Evolutionary conservation across 2,888 invertebrate species (phyloP).

Genomic region (Drosophila mayaguana): DNA sequence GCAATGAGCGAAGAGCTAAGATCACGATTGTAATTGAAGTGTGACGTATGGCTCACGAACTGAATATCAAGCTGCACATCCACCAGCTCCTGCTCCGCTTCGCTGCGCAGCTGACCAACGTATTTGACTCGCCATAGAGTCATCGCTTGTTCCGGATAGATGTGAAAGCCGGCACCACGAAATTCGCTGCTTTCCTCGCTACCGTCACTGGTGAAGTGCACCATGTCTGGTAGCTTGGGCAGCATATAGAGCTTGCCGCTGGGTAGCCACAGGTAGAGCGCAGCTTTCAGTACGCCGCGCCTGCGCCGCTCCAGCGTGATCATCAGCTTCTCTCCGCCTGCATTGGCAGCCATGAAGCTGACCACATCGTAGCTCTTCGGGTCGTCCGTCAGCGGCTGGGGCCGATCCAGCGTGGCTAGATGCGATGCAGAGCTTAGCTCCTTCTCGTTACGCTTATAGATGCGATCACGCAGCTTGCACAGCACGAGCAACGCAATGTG

Average conservation of each 20-base stretch:
- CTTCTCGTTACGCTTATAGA: slow-evolving; percentile 78
- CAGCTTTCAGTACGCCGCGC: slow-evolving; percentile 88
- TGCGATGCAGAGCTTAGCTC: slow-evolving; percentile 62
- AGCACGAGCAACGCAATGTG: slow-evolving; percentile 85
- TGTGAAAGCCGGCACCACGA: slow-evolving; percentile 89
- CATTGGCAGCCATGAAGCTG: slow-evolving; percentile 90
- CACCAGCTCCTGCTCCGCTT: slow-evolving; percentile 81
- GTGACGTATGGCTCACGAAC: slow-evolving; percentile 87
- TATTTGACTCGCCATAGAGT: slow-evolving; percentile 90
- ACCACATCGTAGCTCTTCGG: slow-evolving; percentile 90
- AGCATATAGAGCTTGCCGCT: slow-evolving; percentile 89
- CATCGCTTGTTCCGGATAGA: slow-evolving; percentile 90
- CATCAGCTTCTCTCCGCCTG: slow-evolving; percentile 88
- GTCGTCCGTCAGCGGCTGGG: slow-evolving; percentile 86
- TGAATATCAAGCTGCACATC: slow-evolving; percentile 88
- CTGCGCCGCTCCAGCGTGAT: slow-evolving; percentile 89
- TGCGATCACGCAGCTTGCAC: slow-evolving; percentile 83
- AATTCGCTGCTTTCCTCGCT: slow-evolving; percentile 86
- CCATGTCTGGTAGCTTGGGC: slow-evolving; percentile 90
- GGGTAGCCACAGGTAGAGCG: slow-evolving; percentile 89
- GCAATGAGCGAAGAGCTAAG: slow-evolving; percentile 89
- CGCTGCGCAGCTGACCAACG: slow-evolving; percentile 88
- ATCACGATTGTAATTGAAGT: slow-evolving; percentile 91
- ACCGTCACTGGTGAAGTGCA: slow-evolving; percentile 86
- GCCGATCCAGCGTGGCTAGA: slow-evolving; percentile 85